These are phyloP conservation scores for Drosophila ogumai DNA, from an alignment of 1,140 invertebrate genomes.

Conservation along the genomic window DNA sequence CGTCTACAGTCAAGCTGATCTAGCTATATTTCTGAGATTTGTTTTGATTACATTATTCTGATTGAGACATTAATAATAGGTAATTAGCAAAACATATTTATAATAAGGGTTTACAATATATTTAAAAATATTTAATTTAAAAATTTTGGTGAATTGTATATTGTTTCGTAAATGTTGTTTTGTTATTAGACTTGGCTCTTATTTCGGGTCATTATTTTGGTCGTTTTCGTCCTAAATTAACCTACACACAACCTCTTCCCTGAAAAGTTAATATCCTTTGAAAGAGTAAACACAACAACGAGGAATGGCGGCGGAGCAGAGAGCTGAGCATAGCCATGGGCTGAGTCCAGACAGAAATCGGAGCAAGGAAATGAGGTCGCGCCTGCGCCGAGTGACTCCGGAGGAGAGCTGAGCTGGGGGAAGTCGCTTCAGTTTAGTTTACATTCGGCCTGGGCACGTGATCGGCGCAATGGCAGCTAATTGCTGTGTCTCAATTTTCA, in stretches of 20 bases:
- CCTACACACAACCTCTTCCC: neutral
- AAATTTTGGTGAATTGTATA: too few species aligned
- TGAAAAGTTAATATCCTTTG: neutral
- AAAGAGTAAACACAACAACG: conserved; percentile 2
- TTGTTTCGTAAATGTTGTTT: too few species aligned
- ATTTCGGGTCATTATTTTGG: neutral
- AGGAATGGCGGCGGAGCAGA: neutral
- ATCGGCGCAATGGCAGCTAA: conserved; percentile 62
- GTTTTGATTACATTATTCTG: too few species aligned
- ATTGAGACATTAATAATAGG: too few species aligned
- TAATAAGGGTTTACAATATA: too few species aligned
- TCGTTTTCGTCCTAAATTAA: rapidly evolving
- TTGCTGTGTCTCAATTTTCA: conserved; percentile 68
- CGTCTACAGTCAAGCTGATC: too few species aligned
- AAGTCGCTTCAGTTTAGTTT: conserved; percentile 25
- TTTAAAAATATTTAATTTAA: too few species aligned
- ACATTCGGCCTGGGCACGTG: conserved; percentile 32
- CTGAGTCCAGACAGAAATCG: conserved; percentile 30
- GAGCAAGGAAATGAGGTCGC: conserved; percentile 59
- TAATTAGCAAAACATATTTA: too few species aligned
- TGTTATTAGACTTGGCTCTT: too few species aligned
- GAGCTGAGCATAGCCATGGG: conserved; percentile 12
- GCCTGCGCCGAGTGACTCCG: conserved; percentile 51
- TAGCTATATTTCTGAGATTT: too few species aligned
- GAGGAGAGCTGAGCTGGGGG: neutral